Percentiles rank a stretch among this genome's conserved stretches.
Conservation (phyloP, 1,140 invertebrate species). For the Brachionus asplanchnoidis region DNA sequence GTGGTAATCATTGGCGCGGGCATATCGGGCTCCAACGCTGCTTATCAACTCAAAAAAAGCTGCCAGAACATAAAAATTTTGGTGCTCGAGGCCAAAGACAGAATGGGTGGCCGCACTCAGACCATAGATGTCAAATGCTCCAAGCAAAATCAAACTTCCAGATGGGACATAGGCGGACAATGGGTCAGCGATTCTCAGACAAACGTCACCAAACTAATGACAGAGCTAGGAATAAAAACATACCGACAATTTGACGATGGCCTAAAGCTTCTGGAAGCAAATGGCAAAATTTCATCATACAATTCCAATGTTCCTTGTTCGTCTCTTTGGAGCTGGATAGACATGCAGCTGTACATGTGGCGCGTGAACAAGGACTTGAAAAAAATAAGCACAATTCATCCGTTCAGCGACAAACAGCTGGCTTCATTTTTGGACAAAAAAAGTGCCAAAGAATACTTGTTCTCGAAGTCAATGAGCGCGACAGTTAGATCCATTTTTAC, state of each 20-base stretch:
- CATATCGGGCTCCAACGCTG: constrained; percentile 52
- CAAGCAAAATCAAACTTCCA: constrained; percentile 45
- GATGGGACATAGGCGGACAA: constrained; percentile 53
- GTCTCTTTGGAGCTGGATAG: constrained; percentile 45
- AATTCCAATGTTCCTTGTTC: constrained; percentile 52
- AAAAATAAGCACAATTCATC: constrained; percentile 18
- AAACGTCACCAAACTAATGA: constrained; percentile 50
- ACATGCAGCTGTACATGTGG: background rate
- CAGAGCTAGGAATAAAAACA: constrained; percentile 50
- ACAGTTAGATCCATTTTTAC: constrained; percentile 48
- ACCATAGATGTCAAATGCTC: constrained; percentile 47
- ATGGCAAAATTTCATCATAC: constrained; percentile 48
- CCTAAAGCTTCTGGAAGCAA: constrained; percentile 52
- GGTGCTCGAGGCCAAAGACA: constrained; percentile 53
- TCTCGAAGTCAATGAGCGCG: constrained; percentile 33
- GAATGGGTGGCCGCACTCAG: constrained; percentile 52
- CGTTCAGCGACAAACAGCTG: background rate
- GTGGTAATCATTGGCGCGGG: constrained; percentile 54
- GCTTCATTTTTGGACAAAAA: background rate
- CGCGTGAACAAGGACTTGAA: background rate
- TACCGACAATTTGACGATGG: constrained; percentile 52
- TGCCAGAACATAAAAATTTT: constrained; percentile 47
- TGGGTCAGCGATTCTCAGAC: constrained; percentile 54
- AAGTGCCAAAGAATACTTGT: constrained; percentile 15
- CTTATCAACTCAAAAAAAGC: constrained; percentile 47